Base-by-base conservation (phyloP, 1,140 invertebrate genomes). In the Lamellibrachia luymesi region DNA sequence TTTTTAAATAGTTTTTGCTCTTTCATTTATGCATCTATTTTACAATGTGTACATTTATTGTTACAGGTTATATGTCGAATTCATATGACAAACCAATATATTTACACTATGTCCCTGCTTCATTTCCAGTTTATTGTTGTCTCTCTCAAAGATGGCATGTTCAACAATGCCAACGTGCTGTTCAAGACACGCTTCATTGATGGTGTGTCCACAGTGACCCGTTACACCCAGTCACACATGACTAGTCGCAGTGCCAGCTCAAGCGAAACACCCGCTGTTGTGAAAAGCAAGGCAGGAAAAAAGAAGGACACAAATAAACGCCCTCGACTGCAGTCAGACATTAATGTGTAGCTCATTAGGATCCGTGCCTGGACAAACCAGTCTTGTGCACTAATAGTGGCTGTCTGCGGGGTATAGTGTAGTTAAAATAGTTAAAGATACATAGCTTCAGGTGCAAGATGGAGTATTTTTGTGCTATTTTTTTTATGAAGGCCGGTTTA, bases 141-240 rank as follows among this genome's bases (percentile, higher is more conserved):
- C 0, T 99, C 99, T 0, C 97, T 99, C 22, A 99, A 99, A 96
- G 99, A 99, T 96, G 99, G 99, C 51, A 99, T 99, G 98, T 99
- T 99, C 96, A 99, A 98, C 96, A 99, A 99, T 97, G 99, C 99
- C 0, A 99, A 99, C 97, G 99, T 99, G 51, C 96, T 99, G 38
- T 99, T 99, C 97, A 98, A 98, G 92, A 99, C 99, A 0, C 97
- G 98, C 95, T 99, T 99, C 96, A 97, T 98, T 50, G 98, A 99
- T 96, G 99, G 99, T 89, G 98, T 98, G 96, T 99, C 99, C 0
- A 97, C 97, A 8, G 98, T 99, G 27, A 97, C 97, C 51, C 97
- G 98, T 94, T 95, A 96, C 94, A 95, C 95, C 38, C 94, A 94
- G 89, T 51, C 49, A 91, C 91, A 91, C 49, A 4, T 13, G 91